Percentiles rank a stretch among this genome's conserved stretches.
Evolutionary conservation across 1,140 invertebrate species (phyloP).

Genomic region (Bombus picipes): DNA sequence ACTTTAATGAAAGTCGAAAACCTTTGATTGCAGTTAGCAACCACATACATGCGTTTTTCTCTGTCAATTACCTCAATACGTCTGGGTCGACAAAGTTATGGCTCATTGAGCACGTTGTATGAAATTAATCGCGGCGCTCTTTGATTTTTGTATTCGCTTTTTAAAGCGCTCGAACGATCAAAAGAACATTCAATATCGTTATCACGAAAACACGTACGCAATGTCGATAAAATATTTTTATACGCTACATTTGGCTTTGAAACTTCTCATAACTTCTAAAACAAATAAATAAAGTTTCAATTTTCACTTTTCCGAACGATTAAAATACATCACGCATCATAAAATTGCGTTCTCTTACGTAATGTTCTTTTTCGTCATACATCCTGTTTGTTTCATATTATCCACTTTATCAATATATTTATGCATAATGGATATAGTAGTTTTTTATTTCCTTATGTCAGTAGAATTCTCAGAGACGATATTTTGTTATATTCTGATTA

Average conservation of each 20-base stretch:
- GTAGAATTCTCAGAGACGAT: neutral
- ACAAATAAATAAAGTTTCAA: neutral
- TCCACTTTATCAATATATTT: neutral
- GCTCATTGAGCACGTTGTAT: neutral
- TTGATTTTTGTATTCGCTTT: neutral
- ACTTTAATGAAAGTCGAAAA: neutral
- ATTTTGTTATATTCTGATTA: neutral
- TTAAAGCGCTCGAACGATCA: slow-evolving; percentile 6
- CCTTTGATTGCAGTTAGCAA: neutral
- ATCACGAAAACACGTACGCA: neutral
- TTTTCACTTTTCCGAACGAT: neutral
- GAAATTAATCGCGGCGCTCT: neutral
- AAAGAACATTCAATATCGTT: slow-evolving; percentile 3
- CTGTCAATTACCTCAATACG: neutral
- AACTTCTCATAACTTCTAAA: slow-evolving; percentile 1
- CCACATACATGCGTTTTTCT: neutral
- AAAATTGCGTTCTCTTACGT: neutral
- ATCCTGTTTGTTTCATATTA: neutral
- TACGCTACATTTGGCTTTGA: slow-evolving; percentile 20
- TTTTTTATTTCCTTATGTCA: neutral
- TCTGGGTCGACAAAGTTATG: neutral
- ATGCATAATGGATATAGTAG: neutral
- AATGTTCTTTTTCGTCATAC: neutral
- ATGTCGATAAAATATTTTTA: slow-evolving; percentile 24
- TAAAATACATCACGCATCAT: neutral